Percentiles rank a stretch among this genome's conserved stretches.
Conservation (phyloP, 2,888 invertebrate genomes). For the Glomeris marginata region DNA sequence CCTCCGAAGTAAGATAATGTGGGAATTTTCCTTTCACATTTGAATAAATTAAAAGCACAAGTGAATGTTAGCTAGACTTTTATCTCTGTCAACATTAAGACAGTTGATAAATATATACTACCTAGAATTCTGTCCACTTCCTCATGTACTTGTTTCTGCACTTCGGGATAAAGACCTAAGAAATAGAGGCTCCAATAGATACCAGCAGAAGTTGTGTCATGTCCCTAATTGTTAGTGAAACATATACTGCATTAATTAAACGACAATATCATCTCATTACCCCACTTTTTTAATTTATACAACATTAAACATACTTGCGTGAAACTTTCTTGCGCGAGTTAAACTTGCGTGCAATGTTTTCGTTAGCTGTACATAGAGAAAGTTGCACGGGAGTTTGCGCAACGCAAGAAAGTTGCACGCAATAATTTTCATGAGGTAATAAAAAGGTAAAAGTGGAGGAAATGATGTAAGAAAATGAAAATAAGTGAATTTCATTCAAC, state of each 20-base stretch:
- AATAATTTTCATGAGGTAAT: no score
- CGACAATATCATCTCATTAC: no score
- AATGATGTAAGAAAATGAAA: not conserved
- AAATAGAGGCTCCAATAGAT: conserved; percentile 19
- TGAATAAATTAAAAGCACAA: not conserved
- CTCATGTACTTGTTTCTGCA: conserved; percentile 15
- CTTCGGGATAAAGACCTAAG: conserved; percentile 18
- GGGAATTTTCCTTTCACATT: not conserved
- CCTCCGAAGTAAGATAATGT: not conserved
- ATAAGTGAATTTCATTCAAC: not conserved
- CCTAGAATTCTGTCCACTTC: conserved; percentile 13
- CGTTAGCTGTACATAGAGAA: no score
- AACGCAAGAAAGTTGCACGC: no score
- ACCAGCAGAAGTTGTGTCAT: conserved; percentile 21
- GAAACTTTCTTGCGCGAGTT: no score
- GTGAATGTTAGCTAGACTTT: not conserved
- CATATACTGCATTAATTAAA: no score
- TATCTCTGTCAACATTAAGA: not conserved
- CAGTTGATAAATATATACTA: not conserved
- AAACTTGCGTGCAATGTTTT: no score
- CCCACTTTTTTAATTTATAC: no score
- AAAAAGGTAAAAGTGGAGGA: no score
- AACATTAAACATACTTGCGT: no score
- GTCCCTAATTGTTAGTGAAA: conserved; percentile 16
- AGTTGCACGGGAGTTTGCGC: no score